Percentiles rank a stretch among this genome's conserved stretches.
These are phyloP conservation scores for Oscheius myriophilus DNA, from an alignment of 2,888 invertebrate species.

Conservation along the genomic window DNA sequence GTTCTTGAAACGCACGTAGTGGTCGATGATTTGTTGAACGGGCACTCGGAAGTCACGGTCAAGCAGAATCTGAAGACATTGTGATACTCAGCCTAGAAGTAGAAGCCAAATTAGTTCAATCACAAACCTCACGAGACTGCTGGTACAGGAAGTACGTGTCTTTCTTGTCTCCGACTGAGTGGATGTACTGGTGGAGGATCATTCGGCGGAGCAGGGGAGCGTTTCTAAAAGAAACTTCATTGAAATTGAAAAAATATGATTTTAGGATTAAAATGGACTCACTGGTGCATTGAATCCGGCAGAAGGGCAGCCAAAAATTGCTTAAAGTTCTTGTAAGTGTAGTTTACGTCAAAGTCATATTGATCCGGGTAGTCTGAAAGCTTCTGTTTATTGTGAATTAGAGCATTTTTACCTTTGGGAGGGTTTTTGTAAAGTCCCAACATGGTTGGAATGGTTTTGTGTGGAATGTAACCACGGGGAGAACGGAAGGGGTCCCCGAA, in stretches of 20 bases:
- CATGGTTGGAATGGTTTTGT: slow-evolving; percentile 31
- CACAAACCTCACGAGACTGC: slow-evolving; percentile 6
- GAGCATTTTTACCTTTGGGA: slow-evolving; percentile 7
- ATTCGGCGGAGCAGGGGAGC: slow-evolving; percentile 36
- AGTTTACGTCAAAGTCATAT: slow-evolving; percentile 27
- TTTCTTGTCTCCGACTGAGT: slow-evolving; percentile 34
- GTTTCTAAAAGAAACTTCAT: slow-evolving; percentile 27
- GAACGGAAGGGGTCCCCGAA: slow-evolving; percentile 30
- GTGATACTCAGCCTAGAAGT: not conserved
- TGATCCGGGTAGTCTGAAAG: slow-evolving; percentile 26
- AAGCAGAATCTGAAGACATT: slow-evolving; percentile 30
- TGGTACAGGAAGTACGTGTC: slow-evolving; percentile 36
- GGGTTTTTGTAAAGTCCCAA: slow-evolving; percentile 19
- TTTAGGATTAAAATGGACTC: too few relatives aligned
- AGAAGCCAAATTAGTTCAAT: slow-evolving; percentile 1
- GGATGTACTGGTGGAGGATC: slow-evolving; percentile 37
- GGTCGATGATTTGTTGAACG: slow-evolving; percentile 23
- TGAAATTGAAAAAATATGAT: not conserved
- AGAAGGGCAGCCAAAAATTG: slow-evolving; percentile 35
- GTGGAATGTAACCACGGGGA: slow-evolving; percentile 16
- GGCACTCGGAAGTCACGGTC: slow-evolving; percentile 32
- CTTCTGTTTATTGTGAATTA: not conserved
- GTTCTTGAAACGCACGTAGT: slow-evolving; percentile 28
- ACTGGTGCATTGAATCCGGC: slow-evolving; percentile 34
- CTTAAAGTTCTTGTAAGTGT: slow-evolving; percentile 31